These are phyloP conservation scores for Platysteira castanea DNA, from an alignment of 2,113 vertebrate species.

Conservation along the genomic window DNA sequence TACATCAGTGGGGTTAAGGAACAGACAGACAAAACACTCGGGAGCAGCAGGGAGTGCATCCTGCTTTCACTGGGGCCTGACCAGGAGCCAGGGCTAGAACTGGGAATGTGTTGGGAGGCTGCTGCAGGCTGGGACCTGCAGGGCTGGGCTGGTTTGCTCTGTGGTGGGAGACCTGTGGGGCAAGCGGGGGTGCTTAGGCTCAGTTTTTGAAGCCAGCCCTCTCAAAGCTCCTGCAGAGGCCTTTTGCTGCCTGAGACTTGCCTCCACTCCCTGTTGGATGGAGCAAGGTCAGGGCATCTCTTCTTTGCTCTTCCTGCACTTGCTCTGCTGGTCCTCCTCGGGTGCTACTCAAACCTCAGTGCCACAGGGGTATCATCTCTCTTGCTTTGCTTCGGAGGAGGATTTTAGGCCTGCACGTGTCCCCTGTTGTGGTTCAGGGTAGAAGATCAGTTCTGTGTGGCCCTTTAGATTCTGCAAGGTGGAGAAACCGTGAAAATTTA, in stretches of 20 bases:
- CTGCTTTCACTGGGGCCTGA: background rate
- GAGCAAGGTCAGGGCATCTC: background rate
- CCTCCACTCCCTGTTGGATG: background rate
- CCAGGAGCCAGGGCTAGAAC: background rate
- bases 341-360: background rate
- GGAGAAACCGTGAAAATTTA: background rate
- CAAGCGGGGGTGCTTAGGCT: background rate
- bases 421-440: background rate
- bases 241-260: background rate
- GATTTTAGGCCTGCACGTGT: background rate
- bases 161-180: background rate
- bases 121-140: background rate
- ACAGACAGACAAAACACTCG: constrained; percentile 19
- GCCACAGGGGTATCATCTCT: background rate
- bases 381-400: background rate
- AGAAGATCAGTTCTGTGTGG: background rate
- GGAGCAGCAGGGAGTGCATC: background rate
- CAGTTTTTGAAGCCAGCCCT: background rate
- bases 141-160: background rate
- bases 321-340: background rate
- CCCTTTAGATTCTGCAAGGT: background rate
- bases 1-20: constrained; percentile 43
- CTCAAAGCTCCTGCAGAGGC: background rate
- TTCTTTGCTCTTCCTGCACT: background rate
- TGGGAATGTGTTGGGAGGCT: background rate